phyloP scores from a whole-genome alignment of 2,888 invertebrate genomes.

The Ceramica pisi region DNA sequence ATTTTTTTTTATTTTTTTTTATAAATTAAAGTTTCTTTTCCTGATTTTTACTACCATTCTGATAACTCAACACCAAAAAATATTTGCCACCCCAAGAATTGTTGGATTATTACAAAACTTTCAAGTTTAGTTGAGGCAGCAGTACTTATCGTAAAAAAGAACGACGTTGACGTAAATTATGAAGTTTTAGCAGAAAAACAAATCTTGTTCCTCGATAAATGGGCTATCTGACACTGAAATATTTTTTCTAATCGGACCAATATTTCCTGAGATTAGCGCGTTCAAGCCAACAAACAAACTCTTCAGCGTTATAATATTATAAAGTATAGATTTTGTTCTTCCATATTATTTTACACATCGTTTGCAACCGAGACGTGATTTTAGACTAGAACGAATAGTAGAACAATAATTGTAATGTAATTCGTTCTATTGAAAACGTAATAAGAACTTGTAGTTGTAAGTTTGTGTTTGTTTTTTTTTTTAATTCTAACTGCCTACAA shows the following conservation, averaged over 20 bases:
- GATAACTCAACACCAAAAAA: conserved; percentile 13
- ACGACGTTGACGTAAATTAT: conserved; percentile 33
- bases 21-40: conserved; percentile 14
- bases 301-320: too few relatives aligned
- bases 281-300: too few relatives aligned
- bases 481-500: background rate
- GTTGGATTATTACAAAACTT: conserved; percentile 22
- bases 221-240: too few relatives aligned
- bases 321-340: too few relatives aligned
- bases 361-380: too few relatives aligned
- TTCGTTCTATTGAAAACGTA: conserved; percentile 13
- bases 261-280: too few relatives aligned
- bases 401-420: conserved; percentile 6
- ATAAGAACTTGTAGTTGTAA: background rate
- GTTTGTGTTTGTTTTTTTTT: conserved; percentile 8
- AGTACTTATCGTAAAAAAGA: conserved; percentile 37
- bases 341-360: too few relatives aligned
- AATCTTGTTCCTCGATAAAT: too few relatives aligned
- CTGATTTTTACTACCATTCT: background rate
- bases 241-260: too few relatives aligned
- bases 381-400: background rate
- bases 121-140: conserved; percentile 6
- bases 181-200: conserved; percentile 19
- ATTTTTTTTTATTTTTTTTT: too few relatives aligned
- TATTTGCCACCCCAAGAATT: conserved; percentile 21